These are phyloP conservation scores for Archegozetes longisetosus DNA, from an alignment of 1,140 invertebrate genomes.

Conservation along the genomic window DNA sequence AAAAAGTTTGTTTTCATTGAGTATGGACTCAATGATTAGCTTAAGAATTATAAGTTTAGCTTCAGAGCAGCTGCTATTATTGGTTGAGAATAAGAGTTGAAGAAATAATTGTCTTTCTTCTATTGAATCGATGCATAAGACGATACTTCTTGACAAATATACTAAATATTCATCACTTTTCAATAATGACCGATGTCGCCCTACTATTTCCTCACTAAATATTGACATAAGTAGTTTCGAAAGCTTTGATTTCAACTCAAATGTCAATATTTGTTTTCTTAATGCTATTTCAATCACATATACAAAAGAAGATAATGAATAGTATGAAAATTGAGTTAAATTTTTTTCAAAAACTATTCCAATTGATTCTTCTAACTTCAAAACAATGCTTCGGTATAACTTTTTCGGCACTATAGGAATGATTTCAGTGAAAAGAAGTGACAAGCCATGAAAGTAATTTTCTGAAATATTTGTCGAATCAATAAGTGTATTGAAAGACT, in stretches of 20 bases:
- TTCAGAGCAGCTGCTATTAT: neutral
- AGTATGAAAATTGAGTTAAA: neutral
- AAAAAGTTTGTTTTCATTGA: neutral
- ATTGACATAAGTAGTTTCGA: neutral
- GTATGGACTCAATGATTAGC: neutral
- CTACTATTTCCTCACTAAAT: neutral
- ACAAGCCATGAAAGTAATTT: slow-evolving; percentile 1
- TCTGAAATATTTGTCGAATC: neutral
- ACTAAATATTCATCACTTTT: neutral
- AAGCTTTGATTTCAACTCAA: neutral
- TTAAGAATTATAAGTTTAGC: neutral
- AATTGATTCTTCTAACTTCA: no score
- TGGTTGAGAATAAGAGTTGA: neutral
- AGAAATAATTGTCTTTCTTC: neutral
- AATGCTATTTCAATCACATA: neutral
- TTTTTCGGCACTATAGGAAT: no score
- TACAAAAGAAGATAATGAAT: neutral
- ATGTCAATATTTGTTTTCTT: neutral
- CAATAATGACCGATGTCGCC: no score
- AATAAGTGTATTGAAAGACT: neutral
- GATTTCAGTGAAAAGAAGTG: neutral
- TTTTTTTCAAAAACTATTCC: no score
- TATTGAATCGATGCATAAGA: neutral
- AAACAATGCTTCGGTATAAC: no score
- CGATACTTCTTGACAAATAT: neutral